Base-by-base conservation (phyloP, 2,113 vertebrate species). In the Otocyon megalotis region DNA sequence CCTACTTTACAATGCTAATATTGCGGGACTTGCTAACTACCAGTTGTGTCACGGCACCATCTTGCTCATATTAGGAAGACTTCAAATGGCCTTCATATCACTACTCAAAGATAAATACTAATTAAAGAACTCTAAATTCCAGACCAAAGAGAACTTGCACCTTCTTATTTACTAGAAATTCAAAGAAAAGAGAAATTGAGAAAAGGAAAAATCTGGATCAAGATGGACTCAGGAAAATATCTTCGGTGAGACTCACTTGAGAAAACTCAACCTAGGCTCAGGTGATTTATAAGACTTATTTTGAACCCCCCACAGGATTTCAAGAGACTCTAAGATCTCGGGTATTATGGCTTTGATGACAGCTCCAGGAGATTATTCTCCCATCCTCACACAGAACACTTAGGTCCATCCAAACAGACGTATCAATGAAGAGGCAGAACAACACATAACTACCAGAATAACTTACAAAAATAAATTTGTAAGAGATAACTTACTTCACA, bases 161-260 rank as follows among this genome's bases (percentile, higher is more conserved):
- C 9, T 20, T 90, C 28, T 77, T 63, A 71, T 69, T 92, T 83
- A 84, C 3, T 50, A 87, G 35, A 93, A 91, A 69, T 9, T 74
- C 87, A 16, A 60, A 65, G 20, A 50, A 83, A n/a, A 35, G 17
- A 1, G 4, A 17, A 84, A 84, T 8, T 37, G 48, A 92, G 67
- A 28, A 88, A 88, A 71, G 20, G 28, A 83, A 90, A n/a, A 76
- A 67, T 85, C 50, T 86, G 69, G 16, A 83, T 43, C 85, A 93
- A 96, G 82, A 32, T 77, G 10, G 26, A 80, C 17, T 7, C 10
- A 87, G 35, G 26, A 76, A 94, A 94, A 35, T 19, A 53, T 15
- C 37, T 80, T 74, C 63, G 17, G 56, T 88, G 28, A 93, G 50
- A 92, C 13, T 67, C 65, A 20, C 24, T 88, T 83, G 67, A 94